Evolutionary conservation across 2,797 vertebrate genomes (phyloP).

Genomic region (Intellagama lesueurii): DNA sequence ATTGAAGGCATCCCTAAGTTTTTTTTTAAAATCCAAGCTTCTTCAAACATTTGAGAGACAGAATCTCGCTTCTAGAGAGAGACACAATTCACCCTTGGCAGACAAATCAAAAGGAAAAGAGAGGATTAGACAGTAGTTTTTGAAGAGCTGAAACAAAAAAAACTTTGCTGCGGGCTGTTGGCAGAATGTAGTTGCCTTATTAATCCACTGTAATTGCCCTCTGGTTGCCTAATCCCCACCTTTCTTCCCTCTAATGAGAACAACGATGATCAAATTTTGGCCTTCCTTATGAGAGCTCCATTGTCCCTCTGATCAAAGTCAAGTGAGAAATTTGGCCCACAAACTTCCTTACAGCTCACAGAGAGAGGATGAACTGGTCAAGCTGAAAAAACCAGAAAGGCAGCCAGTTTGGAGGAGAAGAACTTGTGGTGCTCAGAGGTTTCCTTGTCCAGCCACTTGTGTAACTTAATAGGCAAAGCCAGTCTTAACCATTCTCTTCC

Average conservation of each 20-base stretch:
- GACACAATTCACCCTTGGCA: neutral
- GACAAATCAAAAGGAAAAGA: neutral
- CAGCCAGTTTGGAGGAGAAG: neutral
- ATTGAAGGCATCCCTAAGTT: neutral
- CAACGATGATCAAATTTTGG: neutral
- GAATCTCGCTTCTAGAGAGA: neutral
- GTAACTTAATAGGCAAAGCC: neutral
- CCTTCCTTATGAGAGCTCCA: neutral
- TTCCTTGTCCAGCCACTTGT: neutral
- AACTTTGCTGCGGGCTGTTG: neutral
- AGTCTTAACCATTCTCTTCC: neutral
- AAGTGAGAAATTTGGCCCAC: neutral
- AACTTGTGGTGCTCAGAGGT: neutral
- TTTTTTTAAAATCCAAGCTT: neutral
- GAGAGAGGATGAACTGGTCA: neutral
- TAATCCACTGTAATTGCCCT: too few relatives aligned
- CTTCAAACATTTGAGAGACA: neutral
- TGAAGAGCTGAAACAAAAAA: neutral
- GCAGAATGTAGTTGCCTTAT: neutral
- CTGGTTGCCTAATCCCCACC: neutral
- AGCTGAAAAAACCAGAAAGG: slow-evolving; percentile 4
- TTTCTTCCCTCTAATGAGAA: neutral
- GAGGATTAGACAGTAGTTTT: neutral
- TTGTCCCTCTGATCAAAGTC: neutral
- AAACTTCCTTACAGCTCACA: neutral